These are phyloP conservation scores for Xenopus laevis DNA, from an alignment of 2,113 vertebrate genomes.

Conservation along the genomic window DNA sequence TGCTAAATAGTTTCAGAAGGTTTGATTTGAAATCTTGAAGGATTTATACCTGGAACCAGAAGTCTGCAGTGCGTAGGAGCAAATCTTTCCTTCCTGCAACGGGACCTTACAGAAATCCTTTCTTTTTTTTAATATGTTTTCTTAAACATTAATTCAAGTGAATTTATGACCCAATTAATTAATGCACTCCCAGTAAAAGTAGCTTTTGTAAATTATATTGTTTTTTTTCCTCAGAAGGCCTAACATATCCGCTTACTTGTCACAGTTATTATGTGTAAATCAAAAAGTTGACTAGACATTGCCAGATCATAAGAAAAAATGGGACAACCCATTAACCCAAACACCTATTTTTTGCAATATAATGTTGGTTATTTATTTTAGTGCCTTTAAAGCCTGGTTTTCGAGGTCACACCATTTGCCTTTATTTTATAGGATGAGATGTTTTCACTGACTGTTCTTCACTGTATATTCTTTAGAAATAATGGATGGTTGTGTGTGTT, in stretches of 20 bases:
- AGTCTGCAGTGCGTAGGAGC: not conserved
- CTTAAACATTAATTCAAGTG: conserved; percentile 21
- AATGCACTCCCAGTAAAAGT: conserved; percentile 5
- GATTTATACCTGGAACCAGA: not conserved
- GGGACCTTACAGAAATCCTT: not conserved
- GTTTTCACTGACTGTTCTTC: too few species aligned
- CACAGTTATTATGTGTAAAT: conserved; percentile 19
- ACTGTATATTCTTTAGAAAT: too few species aligned
- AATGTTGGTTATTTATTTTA: not conserved
- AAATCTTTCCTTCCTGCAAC: conserved; percentile 10
- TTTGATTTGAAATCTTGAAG: not conserved
- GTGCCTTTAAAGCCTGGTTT: too few species aligned
- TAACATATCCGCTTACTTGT: conserved; percentile 13
- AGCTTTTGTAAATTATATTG: conserved; percentile 26
- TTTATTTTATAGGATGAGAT: too few species aligned
- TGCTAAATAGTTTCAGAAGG: not conserved
- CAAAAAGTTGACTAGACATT: not conserved
- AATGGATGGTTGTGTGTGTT: too few species aligned
- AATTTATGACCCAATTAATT: conserved; percentile 22
- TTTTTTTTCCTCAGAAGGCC: conserved; percentile 5
- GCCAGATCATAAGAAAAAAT: conserved; percentile 2
- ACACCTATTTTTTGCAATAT: not conserved
- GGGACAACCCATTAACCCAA: not conserved
- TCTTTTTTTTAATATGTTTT: conserved; percentile 11
- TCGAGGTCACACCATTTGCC: too few species aligned